A percentile compares a stretch with the other conserved stretches of the same genome.
Evolutionary conservation across 2,113 vertebrate species (phyloP).

Genomic region (Lophochroa leadbeateri): DNA sequence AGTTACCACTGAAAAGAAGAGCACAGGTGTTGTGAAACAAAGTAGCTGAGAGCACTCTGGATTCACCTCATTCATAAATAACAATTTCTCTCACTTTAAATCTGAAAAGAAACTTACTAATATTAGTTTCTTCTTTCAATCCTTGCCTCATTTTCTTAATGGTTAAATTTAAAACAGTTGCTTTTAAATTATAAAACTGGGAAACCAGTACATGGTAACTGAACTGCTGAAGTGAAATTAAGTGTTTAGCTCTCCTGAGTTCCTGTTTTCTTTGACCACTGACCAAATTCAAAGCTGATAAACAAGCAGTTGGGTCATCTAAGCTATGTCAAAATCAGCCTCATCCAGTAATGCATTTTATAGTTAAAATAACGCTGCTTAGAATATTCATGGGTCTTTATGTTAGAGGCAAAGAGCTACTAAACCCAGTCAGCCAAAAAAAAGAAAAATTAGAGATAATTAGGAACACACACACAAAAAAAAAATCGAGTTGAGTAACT

Average conservation of each 20-base stretch:
- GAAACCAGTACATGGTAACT: background rate
- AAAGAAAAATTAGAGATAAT: background rate
- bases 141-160: background rate
- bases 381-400: background rate
- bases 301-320: background rate
- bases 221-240: background rate
- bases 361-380: background rate
- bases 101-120: background rate
- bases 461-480: background rate
- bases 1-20: background rate
- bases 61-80: background rate
- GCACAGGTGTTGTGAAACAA: background rate
- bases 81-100: background rate
- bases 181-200: background rate
- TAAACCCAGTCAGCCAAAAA: background rate
- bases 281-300: background rate
- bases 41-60: background rate
- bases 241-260: background rate
- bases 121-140: background rate
- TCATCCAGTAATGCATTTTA: background rate
- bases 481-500: background rate
- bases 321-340: background rate
- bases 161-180: background rate
- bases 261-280: background rate
- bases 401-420: background rate